These are phyloP conservation scores for Engraulis encrasicolus DNA, from an alignment of 2,113 vertebrate genomes.

Conservation along the genomic window DNA sequence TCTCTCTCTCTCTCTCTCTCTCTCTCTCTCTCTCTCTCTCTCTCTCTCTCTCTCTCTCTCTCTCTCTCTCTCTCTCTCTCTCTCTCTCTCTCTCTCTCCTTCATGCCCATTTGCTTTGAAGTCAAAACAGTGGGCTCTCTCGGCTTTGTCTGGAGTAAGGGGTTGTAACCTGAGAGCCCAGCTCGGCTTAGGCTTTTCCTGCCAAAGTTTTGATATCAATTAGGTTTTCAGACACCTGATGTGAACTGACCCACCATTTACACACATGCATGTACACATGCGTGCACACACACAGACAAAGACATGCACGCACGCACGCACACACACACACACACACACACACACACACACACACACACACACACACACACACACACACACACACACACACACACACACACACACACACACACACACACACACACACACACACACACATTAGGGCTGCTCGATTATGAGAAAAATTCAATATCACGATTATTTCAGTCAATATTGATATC, in stretches of 20 bases:
- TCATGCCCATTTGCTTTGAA: conserved; percentile 73
- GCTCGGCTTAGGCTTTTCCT: conserved; percentile 63
- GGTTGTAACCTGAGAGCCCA: conserved; percentile 64
- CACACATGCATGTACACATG: background rate
- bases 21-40: background rate
- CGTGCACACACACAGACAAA: background rate
- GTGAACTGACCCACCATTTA: conserved; percentile 25
- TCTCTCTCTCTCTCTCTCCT: background rate
- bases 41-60: background rate
- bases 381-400: background rate
- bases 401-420: conserved; percentile 22
- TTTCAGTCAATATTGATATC: no score
- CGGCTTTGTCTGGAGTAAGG: conserved; percentile 45
- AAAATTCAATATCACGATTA: no score
- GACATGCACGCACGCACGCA: background rate
- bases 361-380: background rate
- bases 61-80: background rate
- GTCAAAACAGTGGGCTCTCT: conserved; percentile 66
- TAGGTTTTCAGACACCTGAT: conserved; percentile 73
- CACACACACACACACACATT: background rate
- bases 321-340: conserved; percentile 3
- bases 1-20: background rate
- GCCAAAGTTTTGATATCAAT: conserved; percentile 74
- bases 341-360: background rate
- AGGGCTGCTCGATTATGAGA: no score